Conservation (phyloP, 2,113 vertebrate species). For the Aldabrachelys gigantea region DNA sequence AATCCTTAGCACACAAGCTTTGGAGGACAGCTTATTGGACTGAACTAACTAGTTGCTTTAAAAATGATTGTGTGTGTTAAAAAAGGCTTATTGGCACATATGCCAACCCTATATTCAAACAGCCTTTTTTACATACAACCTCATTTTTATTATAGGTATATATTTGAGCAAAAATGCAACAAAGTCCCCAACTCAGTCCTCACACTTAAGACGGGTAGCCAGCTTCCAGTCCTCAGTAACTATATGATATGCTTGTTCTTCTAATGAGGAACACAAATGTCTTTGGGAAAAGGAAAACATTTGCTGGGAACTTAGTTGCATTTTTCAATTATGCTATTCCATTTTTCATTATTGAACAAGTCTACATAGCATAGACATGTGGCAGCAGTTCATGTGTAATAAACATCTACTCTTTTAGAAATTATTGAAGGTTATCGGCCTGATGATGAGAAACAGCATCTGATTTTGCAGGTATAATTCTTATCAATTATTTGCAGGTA, state of each 20-base stretch:
- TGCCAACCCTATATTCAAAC: background rate
- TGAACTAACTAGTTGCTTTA: background rate
- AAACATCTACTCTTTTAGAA: background rate
- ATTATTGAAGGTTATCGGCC: background rate
- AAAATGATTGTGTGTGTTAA: background rate
- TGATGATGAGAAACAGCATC: background rate
- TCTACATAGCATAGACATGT: background rate
- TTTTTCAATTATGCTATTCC: background rate
- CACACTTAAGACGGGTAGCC: background rate
- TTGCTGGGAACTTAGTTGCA: background rate
- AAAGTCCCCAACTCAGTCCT: background rate
- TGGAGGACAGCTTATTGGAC: background rate
- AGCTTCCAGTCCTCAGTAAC: background rate
- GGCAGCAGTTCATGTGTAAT: background rate
- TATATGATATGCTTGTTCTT: background rate
- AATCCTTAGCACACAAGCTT: background rate
- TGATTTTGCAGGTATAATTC: slow-evolving; percentile 9
- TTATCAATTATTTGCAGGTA: background rate
- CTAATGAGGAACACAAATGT: background rate
- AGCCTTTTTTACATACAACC: background rate
- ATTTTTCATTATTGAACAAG: background rate
- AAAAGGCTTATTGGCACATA: background rate
- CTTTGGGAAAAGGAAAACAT: background rate
- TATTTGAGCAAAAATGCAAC: slow-evolving; percentile 4
- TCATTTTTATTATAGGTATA: background rate